Base-by-base conservation (phyloP, 1,140 invertebrate species). In the Apis cerana region DNA sequence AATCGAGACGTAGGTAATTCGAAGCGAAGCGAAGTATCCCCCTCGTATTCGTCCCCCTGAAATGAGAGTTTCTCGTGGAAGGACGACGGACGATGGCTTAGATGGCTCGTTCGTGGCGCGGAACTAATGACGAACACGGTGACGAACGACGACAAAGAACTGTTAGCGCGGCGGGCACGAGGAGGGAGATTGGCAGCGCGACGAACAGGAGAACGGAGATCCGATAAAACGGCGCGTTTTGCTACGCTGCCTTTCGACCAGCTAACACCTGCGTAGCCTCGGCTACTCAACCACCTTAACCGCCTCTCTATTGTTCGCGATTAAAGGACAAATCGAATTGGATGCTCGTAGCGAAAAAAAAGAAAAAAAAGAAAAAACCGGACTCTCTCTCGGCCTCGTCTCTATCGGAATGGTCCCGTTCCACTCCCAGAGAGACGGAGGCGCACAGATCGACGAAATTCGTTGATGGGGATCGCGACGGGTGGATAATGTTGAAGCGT, bases 111-210 rank as follows among this genome's bases (percentile, higher is more conserved):
- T 90, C 84, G 70, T 85, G 85, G 89, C 85, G 89, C 89, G 92
- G 91, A 92, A 92, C 92, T 91, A 92, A 93, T 92, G 91, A 89
- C 87, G 61, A 86, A 75, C 80, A 80, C 80, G 75, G 59, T 86
- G 83, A 80, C 76, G 79, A 87, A 85, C 85, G 71, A 82, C 85
- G 81, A 79, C 84, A 83, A 87, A 87, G 86, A 81, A 87, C 71
- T 83, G 68, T 80, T 67, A 75, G 80, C 64, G 80, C 64, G 50
- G 64, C 48, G 33, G 48, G 52, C 48, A 27, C 59, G 69, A 64
- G 64, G 52, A 64, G 58, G 67, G 52, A 77, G 75, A 85, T 87
- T 80, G 70, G 59, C 80, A 75, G 69, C 27, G 21, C 54, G 52
- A 17, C 33, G 71, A 56, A 52, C 33, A 21, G 19, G 33, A 43